Conservation (phyloP, 2,113 vertebrate genomes). For the Narcine bancroftii region DNA sequence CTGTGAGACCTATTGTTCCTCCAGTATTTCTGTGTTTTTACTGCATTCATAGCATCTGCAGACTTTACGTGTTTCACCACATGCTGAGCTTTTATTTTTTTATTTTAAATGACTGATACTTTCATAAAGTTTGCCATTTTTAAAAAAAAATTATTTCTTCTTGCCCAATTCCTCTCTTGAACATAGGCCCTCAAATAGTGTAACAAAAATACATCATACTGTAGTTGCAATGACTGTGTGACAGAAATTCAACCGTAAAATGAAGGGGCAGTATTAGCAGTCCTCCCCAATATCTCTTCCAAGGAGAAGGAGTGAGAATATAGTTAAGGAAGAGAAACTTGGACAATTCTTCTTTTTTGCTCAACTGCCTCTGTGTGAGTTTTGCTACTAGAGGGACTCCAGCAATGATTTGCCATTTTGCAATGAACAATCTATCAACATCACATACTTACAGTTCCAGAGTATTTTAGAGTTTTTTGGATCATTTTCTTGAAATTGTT, state of each 20-base stretch:
- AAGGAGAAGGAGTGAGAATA: neutral
- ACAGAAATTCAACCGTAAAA: neutral
- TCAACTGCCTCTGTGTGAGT: neutral
- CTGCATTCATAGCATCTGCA: too few relatives aligned
- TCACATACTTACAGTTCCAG: conserved; percentile 61
- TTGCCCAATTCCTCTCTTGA: neutral
- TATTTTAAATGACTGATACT: neutral
- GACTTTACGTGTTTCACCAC: too few relatives aligned
- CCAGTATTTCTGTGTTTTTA: too few relatives aligned
- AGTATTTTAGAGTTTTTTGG: conserved; percentile 58
- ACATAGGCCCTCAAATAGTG: neutral
- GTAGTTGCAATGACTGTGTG: neutral
- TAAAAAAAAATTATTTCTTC: too few relatives aligned
- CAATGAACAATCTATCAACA: neutral
- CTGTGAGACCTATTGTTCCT: too few relatives aligned
- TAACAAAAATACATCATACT: neutral
- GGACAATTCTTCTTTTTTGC: neutral
- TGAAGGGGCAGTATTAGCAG: neutral
- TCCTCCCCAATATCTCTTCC: neutral
- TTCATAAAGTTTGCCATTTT: neutral
- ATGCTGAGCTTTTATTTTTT: too few relatives aligned
- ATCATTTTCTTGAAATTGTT: conserved; percentile 57
- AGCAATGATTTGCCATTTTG: neutral
- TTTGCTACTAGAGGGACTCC: neutral
- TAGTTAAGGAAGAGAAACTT: neutral